These are phyloP conservation scores for Drosophila fulvimacula DNA, from an alignment of 2,888 invertebrate species.

Conservation along the genomic window DNA sequence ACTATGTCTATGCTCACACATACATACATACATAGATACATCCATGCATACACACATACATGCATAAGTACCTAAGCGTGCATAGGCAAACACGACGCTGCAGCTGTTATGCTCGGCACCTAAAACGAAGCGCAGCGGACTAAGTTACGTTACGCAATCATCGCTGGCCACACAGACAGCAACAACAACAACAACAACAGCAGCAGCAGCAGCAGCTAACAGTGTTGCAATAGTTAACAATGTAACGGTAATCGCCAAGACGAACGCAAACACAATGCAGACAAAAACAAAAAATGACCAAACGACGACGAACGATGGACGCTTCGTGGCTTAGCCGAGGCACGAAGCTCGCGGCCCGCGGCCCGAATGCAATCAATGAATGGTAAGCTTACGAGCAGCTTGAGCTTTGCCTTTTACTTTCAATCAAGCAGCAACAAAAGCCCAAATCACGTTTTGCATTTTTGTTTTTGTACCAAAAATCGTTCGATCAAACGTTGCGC, in stretches of 20 bases:
- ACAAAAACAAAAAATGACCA: background rate
- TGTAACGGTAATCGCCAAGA: conserved; percentile 71
- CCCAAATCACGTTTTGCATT: conserved; percentile 67
- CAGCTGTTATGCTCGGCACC: conserved; percentile 21
- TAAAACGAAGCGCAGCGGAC: conserved; percentile 21
- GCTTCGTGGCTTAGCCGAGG: conserved; percentile 24
- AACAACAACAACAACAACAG: conserved; percentile 21
- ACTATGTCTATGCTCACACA: background rate
- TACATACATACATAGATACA: background rate
- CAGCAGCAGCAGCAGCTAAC: conserved; percentile 25
- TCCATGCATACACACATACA: no score
- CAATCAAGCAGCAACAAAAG: conserved; percentile 60
- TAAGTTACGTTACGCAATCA: conserved; percentile 47
- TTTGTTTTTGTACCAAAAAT: conserved; percentile 49
- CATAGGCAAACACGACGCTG: conserved; percentile 12
- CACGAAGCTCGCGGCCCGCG: conserved; percentile 10
- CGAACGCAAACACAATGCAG: conserved; percentile 32
- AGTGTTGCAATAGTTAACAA: conserved; percentile 79
- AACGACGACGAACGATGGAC: conserved; percentile 3
- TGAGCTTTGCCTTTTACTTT: conserved; percentile 82
- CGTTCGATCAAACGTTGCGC: conserved; percentile 48
- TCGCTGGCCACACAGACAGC: conserved; percentile 26
- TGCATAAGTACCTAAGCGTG: background rate
- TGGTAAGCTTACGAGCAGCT: conserved; percentile 69
- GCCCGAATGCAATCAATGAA: conserved; percentile 69